phyloP scores from a whole-genome alignment of 2,113 vertebrate species.

The Antechinus flavipes region DNA sequence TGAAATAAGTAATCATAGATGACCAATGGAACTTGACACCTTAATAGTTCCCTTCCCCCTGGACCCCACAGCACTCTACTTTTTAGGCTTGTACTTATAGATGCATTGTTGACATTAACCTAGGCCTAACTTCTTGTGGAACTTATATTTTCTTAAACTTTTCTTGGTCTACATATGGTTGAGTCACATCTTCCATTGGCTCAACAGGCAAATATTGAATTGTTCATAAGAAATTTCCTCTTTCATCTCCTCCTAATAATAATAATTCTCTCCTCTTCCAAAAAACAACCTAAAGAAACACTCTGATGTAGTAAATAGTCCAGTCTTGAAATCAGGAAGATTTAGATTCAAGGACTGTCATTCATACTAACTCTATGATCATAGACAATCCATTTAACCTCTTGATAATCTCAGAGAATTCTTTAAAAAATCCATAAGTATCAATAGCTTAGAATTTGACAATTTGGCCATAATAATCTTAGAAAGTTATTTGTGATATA shows the following conservation, averaged over 20 bases:
- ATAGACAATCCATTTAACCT: neutral
- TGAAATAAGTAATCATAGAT: too few relatives aligned
- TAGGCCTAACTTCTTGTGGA: too few relatives aligned
- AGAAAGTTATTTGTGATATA: neutral
- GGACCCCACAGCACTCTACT: too few relatives aligned
- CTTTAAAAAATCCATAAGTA: neutral
- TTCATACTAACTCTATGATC: neutral
- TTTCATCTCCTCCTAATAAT: neutral
- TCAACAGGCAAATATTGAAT: too few relatives aligned
- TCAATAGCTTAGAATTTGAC: neutral
- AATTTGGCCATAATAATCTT: neutral
- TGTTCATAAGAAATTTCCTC: neutral
- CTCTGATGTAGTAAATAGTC: neutral
- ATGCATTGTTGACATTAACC: too few relatives aligned
- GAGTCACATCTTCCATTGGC: too few relatives aligned
- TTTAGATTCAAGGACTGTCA: neutral
- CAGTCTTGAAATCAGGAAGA: neutral
- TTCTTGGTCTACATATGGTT: too few relatives aligned
- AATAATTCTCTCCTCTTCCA: neutral
- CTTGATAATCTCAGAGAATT: neutral
- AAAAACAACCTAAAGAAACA: neutral
- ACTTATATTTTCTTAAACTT: too few relatives aligned
- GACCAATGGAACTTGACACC: too few relatives aligned
- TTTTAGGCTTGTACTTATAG: too few relatives aligned
- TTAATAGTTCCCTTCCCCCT: too few relatives aligned